Base-by-base conservation (phyloP, 2,113 vertebrate genomes). In the Beaufortia kweichowensis region DNA sequence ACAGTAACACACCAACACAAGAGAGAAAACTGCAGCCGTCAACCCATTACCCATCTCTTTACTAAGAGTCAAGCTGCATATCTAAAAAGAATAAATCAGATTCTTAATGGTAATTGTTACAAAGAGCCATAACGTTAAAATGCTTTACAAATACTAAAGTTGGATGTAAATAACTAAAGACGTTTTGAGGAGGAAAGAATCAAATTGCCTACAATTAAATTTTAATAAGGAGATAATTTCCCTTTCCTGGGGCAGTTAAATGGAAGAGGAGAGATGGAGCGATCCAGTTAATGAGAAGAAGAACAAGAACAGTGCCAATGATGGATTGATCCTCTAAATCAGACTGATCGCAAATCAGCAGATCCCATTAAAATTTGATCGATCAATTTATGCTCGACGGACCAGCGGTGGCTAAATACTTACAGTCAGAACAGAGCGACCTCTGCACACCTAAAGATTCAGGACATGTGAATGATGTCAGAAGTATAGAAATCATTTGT, bases 171-270 rank as follows among this genome's bases (percentile, higher is more conserved):
- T 62, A 55, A 79, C 70, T 19, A 55, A 31, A 81, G 82, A 85
- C 84, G 83, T 31, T 80, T 78, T 43, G 76, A 46, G 24, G 29
- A 68, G 66, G 82, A 77, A 75, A 83, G 84, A 82, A 83, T 82
- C 85, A 90, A 89, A 90, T 87, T 72, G 82, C 82, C 89, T 88
- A 86, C 89, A 90, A 92, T 93, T 91, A 89, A 86, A 92, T 89
- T 90, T 92, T 90, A 92, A 92, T 92, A 90, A 89, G 84, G 75
- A 87, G 84, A 86, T 91, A 85, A 88, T 90, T 89, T 88, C 78
- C 81, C 74, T 82, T 86, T 80, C 77, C 77, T 55, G 77, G 80
- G 81, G 82, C 86, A 78, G 85, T 90, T 88, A 90, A 53, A 69
- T 55, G 66, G n/a, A 70, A 67, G 77, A 74, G 82, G 79, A 80